phyloP scores from a whole-genome alignment of 2,797 vertebrate species.

The Naso thynnoides region DNA sequence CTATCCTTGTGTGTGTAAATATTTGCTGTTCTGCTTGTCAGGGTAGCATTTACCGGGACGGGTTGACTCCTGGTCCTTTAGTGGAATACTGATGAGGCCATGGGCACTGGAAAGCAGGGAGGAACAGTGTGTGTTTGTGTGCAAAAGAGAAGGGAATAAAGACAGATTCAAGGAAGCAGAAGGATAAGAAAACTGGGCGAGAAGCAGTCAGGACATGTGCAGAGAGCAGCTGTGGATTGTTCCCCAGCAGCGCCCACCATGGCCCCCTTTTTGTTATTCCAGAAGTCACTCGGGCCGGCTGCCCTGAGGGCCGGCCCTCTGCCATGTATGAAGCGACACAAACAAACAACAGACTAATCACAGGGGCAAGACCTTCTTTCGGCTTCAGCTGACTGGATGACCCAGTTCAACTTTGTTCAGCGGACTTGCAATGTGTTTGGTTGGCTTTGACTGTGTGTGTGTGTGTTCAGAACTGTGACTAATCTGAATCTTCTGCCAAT shows the following conservation, averaged over 20 bases:
- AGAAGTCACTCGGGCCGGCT: slow-evolving; percentile 66
- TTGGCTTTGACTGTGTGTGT: slow-evolving; percentile 26
- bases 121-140: slow-evolving; percentile 40
- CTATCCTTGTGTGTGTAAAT: slow-evolving; percentile 83
- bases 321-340: slow-evolving; percentile 57
- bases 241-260: slow-evolving; percentile 55
- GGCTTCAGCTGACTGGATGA: slow-evolving; percentile 62
- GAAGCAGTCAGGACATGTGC: slow-evolving; percentile 36
- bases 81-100: slow-evolving; percentile 84
- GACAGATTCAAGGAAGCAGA: slow-evolving; percentile 45
- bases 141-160: slow-evolving; percentile 32
- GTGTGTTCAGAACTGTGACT: slow-evolving; percentile 21
- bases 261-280: slow-evolving; percentile 67
- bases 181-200: slow-evolving; percentile 47
- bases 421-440: slow-evolving; percentile 41
- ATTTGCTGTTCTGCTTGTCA: slow-evolving; percentile 89
- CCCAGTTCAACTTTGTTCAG: slow-evolving; percentile 69
- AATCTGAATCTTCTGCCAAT: slow-evolving; percentile 50
- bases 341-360: slow-evolving; percentile 73
- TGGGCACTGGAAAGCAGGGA: slow-evolving; percentile 56
- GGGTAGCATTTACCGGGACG: slow-evolving; percentile 77
- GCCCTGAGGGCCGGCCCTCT: slow-evolving; percentile 61
- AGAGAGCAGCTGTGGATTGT: slow-evolving; percentile 69
- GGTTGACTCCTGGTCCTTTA: slow-evolving; percentile 76
- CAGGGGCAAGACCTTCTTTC: slow-evolving; percentile 52